Percentiles rank a stretch among this genome's conserved stretches.
These are phyloP conservation scores for Bembecia ichneumoniformis DNA, from an alignment of 2,888 invertebrate species.

Conservation along the genomic window DNA sequence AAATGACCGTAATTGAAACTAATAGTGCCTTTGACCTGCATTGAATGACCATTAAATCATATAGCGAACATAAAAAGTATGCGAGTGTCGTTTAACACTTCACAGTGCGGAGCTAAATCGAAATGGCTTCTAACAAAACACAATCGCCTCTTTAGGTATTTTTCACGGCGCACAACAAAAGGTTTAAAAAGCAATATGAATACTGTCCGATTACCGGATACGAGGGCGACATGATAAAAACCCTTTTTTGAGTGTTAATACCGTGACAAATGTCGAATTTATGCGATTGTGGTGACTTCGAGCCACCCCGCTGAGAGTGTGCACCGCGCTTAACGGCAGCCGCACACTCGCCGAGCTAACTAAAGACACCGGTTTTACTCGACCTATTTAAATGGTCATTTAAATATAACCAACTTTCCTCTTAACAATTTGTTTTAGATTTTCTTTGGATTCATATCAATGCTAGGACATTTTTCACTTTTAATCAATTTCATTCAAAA, in stretches of 20 bases:
- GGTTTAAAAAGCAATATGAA: constrained; percentile 36
- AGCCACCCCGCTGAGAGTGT: constrained; percentile 46
- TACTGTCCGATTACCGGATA: constrained; percentile 57
- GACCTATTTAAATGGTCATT: too few relatives aligned
- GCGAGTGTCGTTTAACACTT: background rate
- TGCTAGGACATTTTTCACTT: too few relatives aligned
- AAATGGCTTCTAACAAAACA: constrained; percentile 1
- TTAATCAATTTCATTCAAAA: too few relatives aligned
- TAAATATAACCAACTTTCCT: background rate
- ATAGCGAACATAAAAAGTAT: too few relatives aligned
- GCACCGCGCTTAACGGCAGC: background rate
- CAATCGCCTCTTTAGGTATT: constrained; percentile 6
- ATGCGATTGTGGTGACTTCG: constrained; percentile 54
- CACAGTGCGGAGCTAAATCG: background rate
- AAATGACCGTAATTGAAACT: too few relatives aligned
- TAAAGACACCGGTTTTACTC: background rate
- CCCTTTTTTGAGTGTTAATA: constrained; percentile 68
- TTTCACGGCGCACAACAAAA: constrained; percentile 41
- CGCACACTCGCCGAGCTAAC: background rate
- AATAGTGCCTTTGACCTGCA: too few relatives aligned
- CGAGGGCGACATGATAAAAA: constrained; percentile 66
- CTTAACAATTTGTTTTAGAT: background rate
- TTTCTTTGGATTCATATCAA: background rate
- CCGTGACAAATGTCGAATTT: constrained; percentile 71
- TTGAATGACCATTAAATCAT: too few relatives aligned